These are phyloP conservation scores for Macrocentrus cingulum DNA, from an alignment of 1,140 invertebrate species.

Conservation along the genomic window DNA sequence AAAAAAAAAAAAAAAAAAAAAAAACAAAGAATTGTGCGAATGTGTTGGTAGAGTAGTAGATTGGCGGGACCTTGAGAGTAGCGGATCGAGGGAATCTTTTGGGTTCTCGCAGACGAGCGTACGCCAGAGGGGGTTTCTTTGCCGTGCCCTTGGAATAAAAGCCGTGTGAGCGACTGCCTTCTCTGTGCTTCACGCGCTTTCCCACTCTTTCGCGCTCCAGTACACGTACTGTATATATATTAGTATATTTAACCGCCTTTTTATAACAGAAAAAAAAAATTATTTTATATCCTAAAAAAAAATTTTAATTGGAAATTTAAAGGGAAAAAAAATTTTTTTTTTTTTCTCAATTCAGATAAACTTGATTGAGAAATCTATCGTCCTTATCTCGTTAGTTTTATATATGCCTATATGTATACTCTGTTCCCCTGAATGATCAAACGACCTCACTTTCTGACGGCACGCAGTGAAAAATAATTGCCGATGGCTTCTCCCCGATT, in stretches of 20 bases:
- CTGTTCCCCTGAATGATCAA: background rate
- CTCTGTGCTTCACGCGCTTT: constrained; percentile 28
- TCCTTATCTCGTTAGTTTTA: background rate
- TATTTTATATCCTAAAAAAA: too few species aligned
- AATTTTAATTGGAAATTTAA: too few species aligned
- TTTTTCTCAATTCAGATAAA: too few species aligned
- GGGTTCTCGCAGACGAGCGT: constrained; percentile 52
- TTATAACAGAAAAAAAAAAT: too few species aligned
- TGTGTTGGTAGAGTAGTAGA: constrained; percentile 25
- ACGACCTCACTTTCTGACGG: constrained; percentile 19
- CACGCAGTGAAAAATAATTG: constrained; percentile 32
- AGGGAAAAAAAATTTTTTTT: constrained; percentile 3
- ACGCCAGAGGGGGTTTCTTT: constrained; percentile 39
- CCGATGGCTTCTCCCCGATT: constrained; percentile 22
- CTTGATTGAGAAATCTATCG: background rate
- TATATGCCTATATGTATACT: background rate
- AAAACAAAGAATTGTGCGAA: too few species aligned
- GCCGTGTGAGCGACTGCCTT: constrained; percentile 18
- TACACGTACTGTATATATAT: background rate
- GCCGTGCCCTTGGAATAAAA: constrained; percentile 39
- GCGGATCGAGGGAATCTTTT: constrained; percentile 60
- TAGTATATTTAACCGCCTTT: too few species aligned
- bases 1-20: too few species aligned
- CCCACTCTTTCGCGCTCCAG: constrained; percentile 27
- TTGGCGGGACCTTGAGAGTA: constrained; percentile 53